Evolutionary conservation across 2,888 invertebrate genomes (phyloP), one percentile per base, ranked within the genome.

Genomic region (Melipona beecheii): DNA sequence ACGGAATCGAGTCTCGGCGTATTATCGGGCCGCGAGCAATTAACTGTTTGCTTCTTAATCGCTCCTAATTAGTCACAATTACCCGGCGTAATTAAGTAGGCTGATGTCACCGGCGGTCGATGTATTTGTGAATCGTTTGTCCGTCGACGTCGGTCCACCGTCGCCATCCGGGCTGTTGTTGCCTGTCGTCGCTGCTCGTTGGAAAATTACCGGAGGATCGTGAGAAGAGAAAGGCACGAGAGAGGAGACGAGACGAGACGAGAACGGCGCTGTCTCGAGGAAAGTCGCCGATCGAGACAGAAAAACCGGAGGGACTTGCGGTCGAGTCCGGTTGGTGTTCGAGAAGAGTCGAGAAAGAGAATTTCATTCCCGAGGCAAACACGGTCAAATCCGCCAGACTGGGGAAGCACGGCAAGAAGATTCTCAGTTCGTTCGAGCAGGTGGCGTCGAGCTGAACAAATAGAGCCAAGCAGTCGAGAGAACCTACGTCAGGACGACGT

Each of bases 21-120:
- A 91, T 90, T 89, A 90, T 90, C 90, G 78, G 86, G 81, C 69
- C 84, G 75, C 85, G 88, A 86, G 87, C 92, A 91, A 93, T 93
- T 92, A 92, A 91, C 89, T 88, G 89, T 92, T 93, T 90, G 91
- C 91, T 90, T 88, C 92, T 91, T 91, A 90, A 93, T 92, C 90
- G 87, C 87, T 87, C 86, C 90, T 93, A 93, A 93, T 93, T 92
- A 92, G 88, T 85, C 83, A 89, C 90, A 92, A 93, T 94, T 93
- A 93, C 65, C 70, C 84, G 89, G 89, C 89, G 92, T 92, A 90
- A 93, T 93, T 91, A 92, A 93, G 89, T 89, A 90, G 91, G 90
- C 92, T 91, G 87, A 90, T 89, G 90, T 86, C 87, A 89, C 86
- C 88, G 83, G 82, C 85, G 77, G 56, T 83, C 58, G 83, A 86